A percentile compares a stretch with the other conserved stretches of the same genome.
Evolutionary conservation across 2,888 invertebrate species (phyloP).

Genomic region (Blomia tropicalis): DNA sequence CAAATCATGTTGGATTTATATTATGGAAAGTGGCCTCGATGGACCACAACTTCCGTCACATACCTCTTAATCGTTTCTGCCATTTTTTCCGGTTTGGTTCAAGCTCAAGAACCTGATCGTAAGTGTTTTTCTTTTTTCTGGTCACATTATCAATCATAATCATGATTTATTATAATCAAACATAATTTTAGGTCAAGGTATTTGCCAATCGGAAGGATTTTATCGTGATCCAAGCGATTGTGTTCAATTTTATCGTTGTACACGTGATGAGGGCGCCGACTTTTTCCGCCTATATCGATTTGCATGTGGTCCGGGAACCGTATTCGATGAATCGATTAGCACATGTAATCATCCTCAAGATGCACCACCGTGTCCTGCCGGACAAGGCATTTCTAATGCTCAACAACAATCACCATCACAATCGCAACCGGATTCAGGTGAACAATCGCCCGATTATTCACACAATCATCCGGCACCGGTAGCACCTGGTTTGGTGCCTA

Average conservation of each 20-base stretch:
- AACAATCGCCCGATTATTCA: neutral
- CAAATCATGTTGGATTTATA: neutral
- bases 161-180: neutral
- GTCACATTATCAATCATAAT: neutral
- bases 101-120: slow-evolving; percentile 14
- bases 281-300: slow-evolving; percentile 64
- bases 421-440: neutral
- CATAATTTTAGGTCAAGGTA: neutral
- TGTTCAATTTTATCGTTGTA: slow-evolving; percentile 56
- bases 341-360: slow-evolving; percentile 61
- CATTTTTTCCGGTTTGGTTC: neutral
- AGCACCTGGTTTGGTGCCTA: neutral
- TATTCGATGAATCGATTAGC: slow-evolving; percentile 44
- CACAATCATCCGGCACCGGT: neutral
- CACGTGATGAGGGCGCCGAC: slow-evolving; percentile 36
- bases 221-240: slow-evolving; percentile 29
- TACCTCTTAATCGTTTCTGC: neutral
- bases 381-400: neutral
- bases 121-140: neutral
- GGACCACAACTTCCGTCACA: neutral
- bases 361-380: slow-evolving; percentile 54
- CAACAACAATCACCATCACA: neutral
- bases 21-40: neutral
- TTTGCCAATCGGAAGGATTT: slow-evolving; percentile 29
- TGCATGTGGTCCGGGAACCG: slow-evolving; percentile 58